Conservation (phyloP, 2,888 invertebrate species). For the Calameuta filiformis region DNA sequence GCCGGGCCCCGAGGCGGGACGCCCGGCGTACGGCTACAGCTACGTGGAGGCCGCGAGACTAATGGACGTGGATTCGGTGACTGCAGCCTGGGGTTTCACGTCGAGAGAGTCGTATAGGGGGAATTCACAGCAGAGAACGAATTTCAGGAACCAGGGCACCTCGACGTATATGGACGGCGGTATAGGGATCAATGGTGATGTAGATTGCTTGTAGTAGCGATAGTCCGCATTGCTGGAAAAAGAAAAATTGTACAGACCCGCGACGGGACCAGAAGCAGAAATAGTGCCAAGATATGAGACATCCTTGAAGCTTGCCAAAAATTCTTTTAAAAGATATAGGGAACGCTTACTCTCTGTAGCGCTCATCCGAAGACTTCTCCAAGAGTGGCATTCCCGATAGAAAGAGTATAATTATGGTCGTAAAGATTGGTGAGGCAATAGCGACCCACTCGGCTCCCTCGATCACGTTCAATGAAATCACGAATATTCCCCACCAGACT, state of each 20-base stretch:
- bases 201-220: conserved; percentile 87
- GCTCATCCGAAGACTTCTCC: conserved; percentile 88
- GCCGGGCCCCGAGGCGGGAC: conserved; percentile 45
- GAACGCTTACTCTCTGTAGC: conserved; percentile 83
- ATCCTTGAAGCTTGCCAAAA: conserved; percentile 2
- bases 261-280: neutral
- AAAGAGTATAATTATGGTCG: conserved; percentile 87
- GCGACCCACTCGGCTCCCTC: conserved; percentile 88
- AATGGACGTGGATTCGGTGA: conserved; percentile 78
- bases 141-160: conserved; percentile 85
- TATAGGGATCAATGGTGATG: conserved; percentile 89
- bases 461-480: conserved; percentile 87
- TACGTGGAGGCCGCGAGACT: conserved; percentile 79
- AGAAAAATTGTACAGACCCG: neutral
- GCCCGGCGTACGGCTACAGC: conserved; percentile 72
- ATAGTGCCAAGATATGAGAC: neutral
- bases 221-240: conserved; percentile 81
- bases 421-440: conserved; percentile 88
- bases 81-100: conserved; percentile 73
- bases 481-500: conserved; percentile 94
- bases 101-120: conserved; percentile 86
- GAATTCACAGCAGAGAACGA: conserved; percentile 87
- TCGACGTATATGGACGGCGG: conserved; percentile 89
- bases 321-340: neutral
- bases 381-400: conserved; percentile 90